Evolutionary conservation across 2,797 vertebrate genomes (phyloP), one percentile per base, ranked within the genome.

Genomic region (Tenualosa thibaudeaui): DNA sequence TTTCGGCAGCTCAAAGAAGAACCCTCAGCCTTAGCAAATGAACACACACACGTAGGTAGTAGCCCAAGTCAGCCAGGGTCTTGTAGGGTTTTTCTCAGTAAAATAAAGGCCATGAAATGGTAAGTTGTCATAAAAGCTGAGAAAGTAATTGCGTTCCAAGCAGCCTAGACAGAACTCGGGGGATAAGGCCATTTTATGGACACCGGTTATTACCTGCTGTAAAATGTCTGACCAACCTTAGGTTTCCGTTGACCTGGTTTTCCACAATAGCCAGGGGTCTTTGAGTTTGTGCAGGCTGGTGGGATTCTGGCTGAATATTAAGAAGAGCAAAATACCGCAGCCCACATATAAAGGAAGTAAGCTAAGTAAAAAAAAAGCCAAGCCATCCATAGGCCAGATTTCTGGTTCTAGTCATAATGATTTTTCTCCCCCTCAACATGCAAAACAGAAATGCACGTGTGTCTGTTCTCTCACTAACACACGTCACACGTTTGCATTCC

Each of bases 201-300:
- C 65, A 5, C 12, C 4, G 65, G 13, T 71, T 71, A 71, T 71
- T 17, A 17, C 58, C n/a, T 62, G 65, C 65, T 71, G 26, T 71
- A 71, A 71, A 71, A 71, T 71, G 65, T 17, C 65, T 37, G 65
- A 71, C 65, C 65, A 71, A 71, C 65, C 65, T 71, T 71, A 40
- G 26, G 26, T 37, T 6, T 71, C 65, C 15, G 26, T 71, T 71
- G 26, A 71, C 65, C 65, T 71, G 26, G 26, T 71, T 71, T 31
- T 40, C 65, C 65, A 71, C 65, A 37, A 71, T 71, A 40, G 40
- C 65, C 65, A 71, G 65, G 31, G 65, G 26, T 71, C 12, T 40
- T 17, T 37, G 26, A 3, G 26, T 37, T 71, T 37, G 37, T 37
- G 26, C 31, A 71, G 58, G 22, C n/a, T 62, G 58, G 7, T 62